Conservation (phyloP, 2,113 vertebrate species). For the Gadus macrocephalus region DNA sequence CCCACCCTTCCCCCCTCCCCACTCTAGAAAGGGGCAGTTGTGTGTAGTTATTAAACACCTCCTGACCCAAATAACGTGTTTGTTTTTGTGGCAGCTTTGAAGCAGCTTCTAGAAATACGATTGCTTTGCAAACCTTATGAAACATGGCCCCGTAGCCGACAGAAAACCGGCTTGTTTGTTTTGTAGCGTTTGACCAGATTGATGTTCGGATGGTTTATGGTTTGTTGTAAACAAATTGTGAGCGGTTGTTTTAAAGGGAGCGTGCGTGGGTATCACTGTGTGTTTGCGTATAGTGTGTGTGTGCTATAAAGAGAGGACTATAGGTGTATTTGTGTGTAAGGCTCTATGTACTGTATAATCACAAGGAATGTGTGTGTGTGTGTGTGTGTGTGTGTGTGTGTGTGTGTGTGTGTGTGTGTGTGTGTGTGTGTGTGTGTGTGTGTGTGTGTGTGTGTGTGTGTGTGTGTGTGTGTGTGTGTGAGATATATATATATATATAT, state of each 20-base stretch:
- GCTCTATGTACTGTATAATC: neutral
- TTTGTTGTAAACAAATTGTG: no score
- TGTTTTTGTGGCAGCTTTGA: no score
- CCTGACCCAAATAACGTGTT: no score
- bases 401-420: neutral
- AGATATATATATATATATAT: neutral
- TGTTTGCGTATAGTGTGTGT: constrained; percentile 5
- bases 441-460: constrained; percentile 3
- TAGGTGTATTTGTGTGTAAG: neutral
- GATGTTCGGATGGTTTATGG: no score
- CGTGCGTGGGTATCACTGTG: neutral
- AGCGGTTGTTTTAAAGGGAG: neutral
- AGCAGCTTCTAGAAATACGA: no score
- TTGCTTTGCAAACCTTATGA: no score
- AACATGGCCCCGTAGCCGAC: no score
- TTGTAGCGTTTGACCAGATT: no score
- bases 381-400: constrained; percentile 1
- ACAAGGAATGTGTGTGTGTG: constrained; percentile 8
- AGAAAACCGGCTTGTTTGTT: no score
- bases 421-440: constrained; percentile 6
- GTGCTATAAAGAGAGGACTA: neutral
- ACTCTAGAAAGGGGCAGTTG: neutral
- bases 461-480: no score
- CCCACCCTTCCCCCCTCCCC: neutral
- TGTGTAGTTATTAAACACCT: no score